These are phyloP conservation scores for Hylomyscus alleni DNA, from an alignment of 2,797 vertebrate genomes.

Conservation along the genomic window DNA sequence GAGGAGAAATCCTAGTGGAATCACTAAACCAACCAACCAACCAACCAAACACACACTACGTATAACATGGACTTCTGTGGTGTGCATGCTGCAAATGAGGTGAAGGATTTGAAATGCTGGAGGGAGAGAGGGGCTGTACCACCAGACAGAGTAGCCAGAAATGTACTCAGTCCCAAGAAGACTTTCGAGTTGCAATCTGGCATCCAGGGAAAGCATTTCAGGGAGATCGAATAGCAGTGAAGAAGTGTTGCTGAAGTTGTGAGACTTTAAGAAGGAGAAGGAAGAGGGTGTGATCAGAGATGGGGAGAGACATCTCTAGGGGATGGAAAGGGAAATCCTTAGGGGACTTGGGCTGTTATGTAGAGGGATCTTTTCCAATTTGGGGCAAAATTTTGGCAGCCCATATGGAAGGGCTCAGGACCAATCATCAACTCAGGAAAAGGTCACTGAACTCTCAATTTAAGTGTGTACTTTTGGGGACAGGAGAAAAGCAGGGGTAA, in stretches of 20 bases:
- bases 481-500: not conserved
- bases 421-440: not conserved
- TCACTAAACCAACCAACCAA: not conserved
- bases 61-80: not conserved
- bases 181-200: not conserved
- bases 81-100: not conserved
- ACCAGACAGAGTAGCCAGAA: not conserved
- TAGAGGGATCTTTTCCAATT: not conserved
- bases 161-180: not conserved
- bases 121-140: not conserved
- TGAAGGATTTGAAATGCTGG: not conserved
- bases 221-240: not conserved
- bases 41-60: slow-evolving; percentile 6
- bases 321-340: not conserved
- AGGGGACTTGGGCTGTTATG: not conserved
- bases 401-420: not conserved
- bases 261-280: not conserved
- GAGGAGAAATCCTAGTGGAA: not conserved
- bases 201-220: not conserved
- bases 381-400: not conserved
- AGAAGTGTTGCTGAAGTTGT: not conserved
- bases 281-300: not conserved
- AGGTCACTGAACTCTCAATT: not conserved
- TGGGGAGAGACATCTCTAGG: not conserved
- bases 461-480: not conserved